Evolutionary conservation across 2,113 vertebrate genomes (phyloP), one percentile per base, ranked within the genome.

Genomic region (Theristicus caerulescens): DNA sequence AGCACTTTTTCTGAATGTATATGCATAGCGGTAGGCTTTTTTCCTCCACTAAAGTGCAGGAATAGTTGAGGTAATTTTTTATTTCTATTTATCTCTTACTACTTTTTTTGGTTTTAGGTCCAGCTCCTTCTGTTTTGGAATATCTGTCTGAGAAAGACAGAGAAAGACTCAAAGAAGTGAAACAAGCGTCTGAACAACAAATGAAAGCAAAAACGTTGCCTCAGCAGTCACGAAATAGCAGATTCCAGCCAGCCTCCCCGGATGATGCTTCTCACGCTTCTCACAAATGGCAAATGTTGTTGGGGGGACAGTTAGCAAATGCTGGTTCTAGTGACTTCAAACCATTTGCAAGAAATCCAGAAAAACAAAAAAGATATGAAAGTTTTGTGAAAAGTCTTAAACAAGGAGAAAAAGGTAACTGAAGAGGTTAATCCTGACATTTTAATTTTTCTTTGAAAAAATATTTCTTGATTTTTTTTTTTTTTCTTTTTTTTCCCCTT

Each of bases 311-410:
- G 58, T 24, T 79, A 16, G 89, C 4, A 94, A 92, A 90, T 40
- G 57, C 95, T 29, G 90, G 86, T 90, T 95, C 97, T 47, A 98
- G 97, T 96, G 97, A 97, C 73, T 99, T 99, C 97, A 99, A 95
- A 89, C 99, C 99, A 6, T 99, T 99, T 51, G 98, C 98, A 67
- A 99, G 97, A 88, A 98, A 99, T 86, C 98, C 99, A 25, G 98
- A 98, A 89, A 99, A 99, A 93, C 99, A 99, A 97, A 98, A 97
- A 10, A 98, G 99, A 94, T 99, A 99, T 0, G 99, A 99, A 69
- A 96, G 94, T 42, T 99, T 99, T 97, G 97, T 99, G 96, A 95
- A 46, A 87, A 96, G 86, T 19, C 97, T 99, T 65, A 98, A 97
- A 26, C 94, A 97, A 89, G 99, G 99, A 31, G 96, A 98, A 86